These are phyloP conservation scores for Prunella strophiata DNA, from an alignment of 2,797 vertebrate genomes.

Conservation along the genomic window DNA sequence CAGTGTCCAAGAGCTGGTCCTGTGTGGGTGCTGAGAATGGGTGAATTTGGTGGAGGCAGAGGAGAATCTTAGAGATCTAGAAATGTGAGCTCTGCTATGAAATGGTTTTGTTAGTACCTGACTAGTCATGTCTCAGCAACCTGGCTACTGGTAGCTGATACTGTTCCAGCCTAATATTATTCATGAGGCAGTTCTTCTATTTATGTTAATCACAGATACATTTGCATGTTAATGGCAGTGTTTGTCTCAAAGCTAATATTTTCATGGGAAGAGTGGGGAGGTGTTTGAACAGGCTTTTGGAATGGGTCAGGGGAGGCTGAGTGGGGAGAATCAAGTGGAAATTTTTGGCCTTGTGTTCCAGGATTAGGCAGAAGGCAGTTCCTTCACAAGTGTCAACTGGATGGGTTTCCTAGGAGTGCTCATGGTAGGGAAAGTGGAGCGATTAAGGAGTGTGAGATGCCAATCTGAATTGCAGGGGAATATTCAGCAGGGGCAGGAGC, in stretches of 20 bases:
- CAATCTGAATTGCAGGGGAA: background rate
- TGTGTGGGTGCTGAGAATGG: background rate
- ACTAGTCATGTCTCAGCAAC: background rate
- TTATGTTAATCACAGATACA: conserved; percentile 53
- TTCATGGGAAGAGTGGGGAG: background rate
- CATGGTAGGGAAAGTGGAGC: background rate
- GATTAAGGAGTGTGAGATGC: background rate
- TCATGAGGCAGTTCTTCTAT: conserved; percentile 43
- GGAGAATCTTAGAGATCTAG: background rate
- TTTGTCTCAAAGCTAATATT: conserved; percentile 65
- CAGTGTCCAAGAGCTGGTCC: background rate
- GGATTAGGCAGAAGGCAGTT: background rate
- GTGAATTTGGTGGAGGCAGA: background rate
- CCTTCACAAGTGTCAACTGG: background rate
- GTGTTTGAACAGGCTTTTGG: background rate
- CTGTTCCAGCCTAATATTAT: conserved; percentile 18
- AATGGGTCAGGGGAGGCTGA: background rate
- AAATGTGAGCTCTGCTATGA: background rate
- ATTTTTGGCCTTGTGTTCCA: background rate
- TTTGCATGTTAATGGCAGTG: conserved; percentile 73
- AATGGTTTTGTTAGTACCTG: background rate
- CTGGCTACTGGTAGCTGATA: background rate
- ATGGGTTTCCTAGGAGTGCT: background rate
- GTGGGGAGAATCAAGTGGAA: background rate
- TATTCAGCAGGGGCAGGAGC: background rate